Base-by-base conservation (phyloP, 1,140 invertebrate genomes). In the Saxidomus purpurata region DNA sequence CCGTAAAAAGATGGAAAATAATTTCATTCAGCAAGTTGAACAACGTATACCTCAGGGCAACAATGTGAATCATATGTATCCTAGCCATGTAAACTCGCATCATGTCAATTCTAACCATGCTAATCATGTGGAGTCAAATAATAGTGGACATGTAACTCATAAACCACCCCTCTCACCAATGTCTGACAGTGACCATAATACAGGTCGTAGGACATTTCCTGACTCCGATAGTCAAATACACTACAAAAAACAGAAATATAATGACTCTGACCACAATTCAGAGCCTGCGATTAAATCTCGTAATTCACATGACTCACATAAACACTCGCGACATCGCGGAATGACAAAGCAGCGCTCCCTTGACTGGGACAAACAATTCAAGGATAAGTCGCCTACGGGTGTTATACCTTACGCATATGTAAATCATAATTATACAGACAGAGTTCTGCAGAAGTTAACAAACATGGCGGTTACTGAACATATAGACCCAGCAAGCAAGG, bases 221-320 rank as follows among this genome's bases (percentile, higher is more conserved):
- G 93, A 94, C 61, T 93, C 93, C 17, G 94, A 95, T 79, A 92
- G 92, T 90, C 94, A 94, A 86, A 69, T 93, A 40, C 86, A 92
- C 43, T 89, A 89, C 61, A 89, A 90, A 47, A 90, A 90, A 86
- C 61, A 82, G n/a, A 91, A 86, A 31, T 86, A 77, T 17, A 91
- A 93, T 83, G 94, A 95, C 77, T 94, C 94, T 11, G 94, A 94
- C 85, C 94, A 94, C 63, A 93, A 95, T 81, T 95, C 94, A 28
- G 94, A 95, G 85, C 94, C 94, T 13, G 92, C 93, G 4, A 86
- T 87, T 19, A 74, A 87, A 28, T 89, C 87, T 22, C 93, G 93
- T 34, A 94, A 91, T 87, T 89, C 90, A 13, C 85, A 88, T 52
- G 92, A 93, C 47, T 90, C 85, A 34, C 90, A 93, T 38, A 91